Conservation (phyloP, 2,888 invertebrate genomes). For the Tetranychus piercei region DNA sequence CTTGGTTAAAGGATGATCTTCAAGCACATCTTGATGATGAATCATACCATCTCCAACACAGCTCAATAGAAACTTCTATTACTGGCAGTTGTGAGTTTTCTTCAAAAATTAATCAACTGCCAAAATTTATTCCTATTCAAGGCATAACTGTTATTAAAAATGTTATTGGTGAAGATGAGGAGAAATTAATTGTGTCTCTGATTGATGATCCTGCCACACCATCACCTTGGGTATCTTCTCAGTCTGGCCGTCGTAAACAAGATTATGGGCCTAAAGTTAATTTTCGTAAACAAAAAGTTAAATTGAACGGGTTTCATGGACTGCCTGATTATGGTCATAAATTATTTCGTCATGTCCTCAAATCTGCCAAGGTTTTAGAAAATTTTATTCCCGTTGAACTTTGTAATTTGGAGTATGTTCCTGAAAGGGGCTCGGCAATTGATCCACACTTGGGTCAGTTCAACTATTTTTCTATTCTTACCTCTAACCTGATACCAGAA, state of each 20-base stretch:
- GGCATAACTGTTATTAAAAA: conserved; percentile 14
- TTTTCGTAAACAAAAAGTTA: conserved; percentile 76
- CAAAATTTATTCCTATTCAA: conserved; percentile 10
- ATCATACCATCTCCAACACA: neutral
- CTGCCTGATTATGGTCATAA: conserved; percentile 43
- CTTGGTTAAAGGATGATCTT: conserved; percentile 14
- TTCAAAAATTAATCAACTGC: neutral
- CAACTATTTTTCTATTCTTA: neutral
- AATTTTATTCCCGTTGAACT: conserved; percentile 70
- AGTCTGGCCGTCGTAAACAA: conserved; percentile 89
- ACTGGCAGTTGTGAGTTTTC: neutral
- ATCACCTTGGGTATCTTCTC: conserved; percentile 63
- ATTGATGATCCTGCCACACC: conserved; percentile 37
- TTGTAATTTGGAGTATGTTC: conserved; percentile 82
- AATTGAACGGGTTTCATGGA: conserved; percentile 57
- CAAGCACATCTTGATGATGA: conserved; percentile 2
- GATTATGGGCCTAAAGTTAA: conserved; percentile 97
- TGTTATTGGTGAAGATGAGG: conserved; percentile 17
- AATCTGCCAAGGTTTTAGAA: conserved; percentile 56
- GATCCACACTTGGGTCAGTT: conserved; percentile 60
- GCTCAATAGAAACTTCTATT: neutral
- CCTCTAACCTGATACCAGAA: neutral
- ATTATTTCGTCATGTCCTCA: conserved; percentile 30
- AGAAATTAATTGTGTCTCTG: conserved; percentile 6
- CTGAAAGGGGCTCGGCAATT: conserved; percentile 69